These are phyloP conservation scores for Semnopithecus entellus DNA, from an alignment of 2,113 vertebrate genomes.

Conservation along the genomic window DNA sequence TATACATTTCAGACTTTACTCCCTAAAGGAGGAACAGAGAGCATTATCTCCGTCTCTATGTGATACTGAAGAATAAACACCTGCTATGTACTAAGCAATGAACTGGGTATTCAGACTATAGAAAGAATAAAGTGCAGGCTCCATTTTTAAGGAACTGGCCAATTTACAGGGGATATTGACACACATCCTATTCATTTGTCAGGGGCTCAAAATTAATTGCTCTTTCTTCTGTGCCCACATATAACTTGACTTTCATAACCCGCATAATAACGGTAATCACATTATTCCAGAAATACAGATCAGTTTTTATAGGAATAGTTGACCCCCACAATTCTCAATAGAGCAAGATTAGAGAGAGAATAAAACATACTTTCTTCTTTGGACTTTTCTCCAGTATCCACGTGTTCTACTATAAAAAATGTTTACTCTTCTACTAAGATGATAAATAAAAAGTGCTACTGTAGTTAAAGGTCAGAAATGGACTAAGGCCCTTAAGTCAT, in stretches of 20 bases:
- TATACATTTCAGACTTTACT: not conserved
- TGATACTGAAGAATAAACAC: not conserved
- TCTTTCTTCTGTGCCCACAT: not conserved
- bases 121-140: not conserved
- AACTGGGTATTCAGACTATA: not conserved
- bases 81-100: not conserved
- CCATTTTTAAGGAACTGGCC: not conserved
- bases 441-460: not conserved
- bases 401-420: not conserved
- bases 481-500: not conserved
- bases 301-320: not conserved
- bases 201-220: not conserved
- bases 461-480: constrained; percentile 27
- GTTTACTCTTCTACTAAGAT: not conserved
- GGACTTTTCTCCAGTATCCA: not conserved
- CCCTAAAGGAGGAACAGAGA: not conserved
- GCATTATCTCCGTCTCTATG: not conserved
- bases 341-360: not conserved
- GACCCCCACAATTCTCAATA: not conserved
- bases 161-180: not conserved
- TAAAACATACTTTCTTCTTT: not conserved
- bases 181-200: not conserved
- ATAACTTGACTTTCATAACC: not conserved
- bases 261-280: not conserved
- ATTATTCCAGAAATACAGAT: not conserved